Evolutionary conservation across 2,113 vertebrate species (phyloP).

Genomic region (Aplodontia rufa): DNA sequence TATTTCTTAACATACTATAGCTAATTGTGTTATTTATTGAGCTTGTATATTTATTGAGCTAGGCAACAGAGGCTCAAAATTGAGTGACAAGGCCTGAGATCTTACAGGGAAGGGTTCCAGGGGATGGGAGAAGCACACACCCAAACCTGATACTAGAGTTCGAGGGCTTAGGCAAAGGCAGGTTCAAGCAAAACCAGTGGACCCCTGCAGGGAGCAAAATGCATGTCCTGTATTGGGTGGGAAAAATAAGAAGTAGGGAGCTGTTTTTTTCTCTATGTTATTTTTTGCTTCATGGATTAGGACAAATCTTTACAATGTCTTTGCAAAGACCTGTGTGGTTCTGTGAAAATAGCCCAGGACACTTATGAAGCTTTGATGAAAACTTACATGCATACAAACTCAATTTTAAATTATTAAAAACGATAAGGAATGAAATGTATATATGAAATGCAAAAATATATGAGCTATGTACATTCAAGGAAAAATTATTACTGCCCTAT

Average conservation of each 20-base stretch:
- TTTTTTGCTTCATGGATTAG: background rate
- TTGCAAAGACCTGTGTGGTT: background rate
- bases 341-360: background rate
- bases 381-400: background rate
- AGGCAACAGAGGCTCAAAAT: background rate
- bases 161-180: background rate
- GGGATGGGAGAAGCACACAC: no score
- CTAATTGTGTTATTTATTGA: background rate
- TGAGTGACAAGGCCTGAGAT: background rate
- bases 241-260: fast-evolving
- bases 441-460: background rate
- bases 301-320: background rate
- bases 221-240: background rate
- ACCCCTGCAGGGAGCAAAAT: background rate
- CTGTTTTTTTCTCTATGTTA: background rate
- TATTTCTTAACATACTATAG: background rate
- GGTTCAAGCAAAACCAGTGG: background rate
- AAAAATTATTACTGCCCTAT: slow-evolving; percentile 40
- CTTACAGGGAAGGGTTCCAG: background rate
- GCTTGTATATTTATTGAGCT: background rate
- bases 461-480: slow-evolving; percentile 34
- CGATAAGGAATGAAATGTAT: slow-evolving; percentile 52
- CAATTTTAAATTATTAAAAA: slow-evolving; percentile 53
- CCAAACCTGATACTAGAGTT: no score
- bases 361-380: background rate